Evolutionary conservation across 2,888 invertebrate genomes (phyloP).

Genomic region (Desoria tigrina): DNA sequence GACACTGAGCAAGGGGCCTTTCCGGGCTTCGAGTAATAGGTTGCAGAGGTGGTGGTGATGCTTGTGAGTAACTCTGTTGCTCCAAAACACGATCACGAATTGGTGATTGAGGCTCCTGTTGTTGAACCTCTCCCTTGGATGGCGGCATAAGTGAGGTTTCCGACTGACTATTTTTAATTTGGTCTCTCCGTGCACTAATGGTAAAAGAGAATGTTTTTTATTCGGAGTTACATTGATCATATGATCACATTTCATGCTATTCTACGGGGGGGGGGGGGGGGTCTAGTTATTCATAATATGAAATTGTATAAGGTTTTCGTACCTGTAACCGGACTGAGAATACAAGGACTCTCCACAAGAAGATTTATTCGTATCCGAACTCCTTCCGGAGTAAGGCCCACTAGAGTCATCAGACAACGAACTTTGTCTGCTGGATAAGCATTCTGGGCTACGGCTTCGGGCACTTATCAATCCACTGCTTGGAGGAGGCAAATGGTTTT

Average conservation of each 20-base stretch:
- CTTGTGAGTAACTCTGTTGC: conserved; percentile 36
- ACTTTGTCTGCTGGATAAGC: conserved; percentile 50
- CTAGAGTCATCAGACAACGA: conserved; percentile 52
- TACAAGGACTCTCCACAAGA: conserved; percentile 30
- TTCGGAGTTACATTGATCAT: neutral
- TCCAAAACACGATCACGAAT: conserved; percentile 8
- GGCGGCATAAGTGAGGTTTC: conserved; percentile 17
- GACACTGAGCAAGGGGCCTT: conserved; percentile 51
- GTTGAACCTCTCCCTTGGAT: conserved; percentile 29
- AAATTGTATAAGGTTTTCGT: neutral
- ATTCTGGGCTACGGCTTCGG: conserved; percentile 51
- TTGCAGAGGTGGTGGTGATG: conserved; percentile 57
- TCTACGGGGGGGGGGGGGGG: too few relatives aligned
- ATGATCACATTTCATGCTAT: neutral
- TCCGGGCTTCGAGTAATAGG: conserved; percentile 56
- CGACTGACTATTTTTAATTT: conserved; percentile 30
- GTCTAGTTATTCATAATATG: too few relatives aligned
- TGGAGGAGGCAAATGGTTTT: conserved; percentile 27
- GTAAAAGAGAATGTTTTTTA: neutral
- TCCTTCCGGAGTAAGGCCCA: conserved; percentile 50
- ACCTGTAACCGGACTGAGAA: neutral
- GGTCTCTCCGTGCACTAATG: conserved; percentile 11
- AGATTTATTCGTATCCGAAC: conserved; percentile 42
- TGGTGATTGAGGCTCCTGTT: conserved; percentile 10
- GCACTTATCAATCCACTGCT: conserved; percentile 18